A percentile compares a stretch with the other conserved stretches of the same genome.
Evolutionary conservation across 2,797 vertebrate genomes (phyloP).

Genomic region (Manis crassicaudata): DNA sequence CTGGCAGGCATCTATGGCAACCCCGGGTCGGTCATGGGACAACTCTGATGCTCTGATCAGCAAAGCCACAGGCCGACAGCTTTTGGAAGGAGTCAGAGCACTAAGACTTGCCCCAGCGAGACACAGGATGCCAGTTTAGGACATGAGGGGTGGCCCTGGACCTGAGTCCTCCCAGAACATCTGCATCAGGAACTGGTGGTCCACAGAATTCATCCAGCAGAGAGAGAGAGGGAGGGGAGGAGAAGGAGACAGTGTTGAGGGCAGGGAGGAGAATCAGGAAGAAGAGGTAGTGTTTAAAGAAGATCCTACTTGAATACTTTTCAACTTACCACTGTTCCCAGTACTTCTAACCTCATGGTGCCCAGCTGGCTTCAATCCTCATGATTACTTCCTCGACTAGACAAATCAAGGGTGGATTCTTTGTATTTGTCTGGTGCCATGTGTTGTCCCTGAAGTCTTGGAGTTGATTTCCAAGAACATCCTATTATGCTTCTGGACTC

Average conservation of each 20-base stretch:
- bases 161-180: background rate
- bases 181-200: background rate
- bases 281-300: background rate
- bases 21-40: background rate
- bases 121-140: background rate
- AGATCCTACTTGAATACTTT: background rate
- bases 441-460: background rate
- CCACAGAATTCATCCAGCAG: background rate
- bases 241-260: no score
- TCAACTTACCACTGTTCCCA: background rate
- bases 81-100: no score
- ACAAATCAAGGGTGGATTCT: background rate
- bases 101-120: accelerated
- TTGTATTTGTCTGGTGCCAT: background rate
- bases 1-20: background rate
- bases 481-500: background rate
- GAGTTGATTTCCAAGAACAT: background rate
- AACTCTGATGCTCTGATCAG: background rate
- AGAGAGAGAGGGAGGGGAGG: no score
- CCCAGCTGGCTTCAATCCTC: background rate
- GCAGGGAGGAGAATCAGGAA: no score
- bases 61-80: background rate
- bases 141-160: background rate
- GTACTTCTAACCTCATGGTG: background rate
- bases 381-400: background rate